A percentile compares a stretch with the other conserved stretches of the same genome.
Evolutionary conservation across 2,797 vertebrate species (phyloP).

Genomic region (Acropternis orthonyx): DNA sequence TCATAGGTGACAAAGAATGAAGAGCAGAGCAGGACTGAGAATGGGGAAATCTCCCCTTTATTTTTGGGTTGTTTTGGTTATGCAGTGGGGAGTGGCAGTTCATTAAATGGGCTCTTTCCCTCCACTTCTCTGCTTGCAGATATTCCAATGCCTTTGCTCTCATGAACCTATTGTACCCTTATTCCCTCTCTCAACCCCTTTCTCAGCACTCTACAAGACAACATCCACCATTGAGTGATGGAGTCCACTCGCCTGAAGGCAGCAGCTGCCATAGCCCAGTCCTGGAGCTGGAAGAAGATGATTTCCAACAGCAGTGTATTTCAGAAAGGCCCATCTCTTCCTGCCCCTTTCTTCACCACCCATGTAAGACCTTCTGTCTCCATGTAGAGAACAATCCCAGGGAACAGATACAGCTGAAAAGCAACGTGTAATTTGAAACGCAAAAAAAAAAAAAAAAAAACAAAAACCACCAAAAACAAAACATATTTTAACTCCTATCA

Average conservation of each 20-base stretch:
- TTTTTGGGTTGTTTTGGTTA: background rate
- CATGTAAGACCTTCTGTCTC: rapidly evolving
- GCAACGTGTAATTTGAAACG: background rate
- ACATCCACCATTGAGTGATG: background rate
- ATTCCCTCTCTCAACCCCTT: background rate
- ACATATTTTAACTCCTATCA: rapidly evolving
- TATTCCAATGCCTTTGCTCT: background rate
- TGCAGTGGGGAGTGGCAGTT: background rate
- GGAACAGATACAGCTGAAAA: rapidly evolving
- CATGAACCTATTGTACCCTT: background rate
- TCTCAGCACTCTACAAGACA: background rate
- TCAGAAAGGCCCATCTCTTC: background rate
- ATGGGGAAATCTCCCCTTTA: background rate
- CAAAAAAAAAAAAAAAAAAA: background rate
- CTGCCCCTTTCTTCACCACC: background rate
- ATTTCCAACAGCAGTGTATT: background rate
- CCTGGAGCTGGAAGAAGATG: background rate
- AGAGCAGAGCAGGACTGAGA: background rate
- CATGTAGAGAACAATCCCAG: background rate
- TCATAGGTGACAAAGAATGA: background rate
- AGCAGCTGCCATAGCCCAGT: rapidly evolving
- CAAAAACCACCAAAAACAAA: background rate
- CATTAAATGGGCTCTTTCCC: background rate
- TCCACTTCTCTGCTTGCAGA: background rate
- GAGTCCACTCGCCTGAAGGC: rapidly evolving